Conservation (phyloP, 1,140 invertebrate genomes). For the Daktulosphaira vitifoliae region DNA sequence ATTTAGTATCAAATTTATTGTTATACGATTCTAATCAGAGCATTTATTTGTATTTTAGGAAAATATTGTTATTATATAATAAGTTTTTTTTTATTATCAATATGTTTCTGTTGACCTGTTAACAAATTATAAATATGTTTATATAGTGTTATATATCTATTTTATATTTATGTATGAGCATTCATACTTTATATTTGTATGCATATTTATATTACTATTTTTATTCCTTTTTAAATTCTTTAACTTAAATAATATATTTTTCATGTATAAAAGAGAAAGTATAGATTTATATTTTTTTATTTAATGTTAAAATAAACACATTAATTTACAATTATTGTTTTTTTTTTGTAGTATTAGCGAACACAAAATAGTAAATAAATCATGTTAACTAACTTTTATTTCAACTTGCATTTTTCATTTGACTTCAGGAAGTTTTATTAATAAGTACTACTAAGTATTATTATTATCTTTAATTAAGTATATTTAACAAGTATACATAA, state of each 20-base stretch:
- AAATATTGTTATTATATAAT: conserved; percentile 16
- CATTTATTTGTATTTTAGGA: conserved; percentile 13
- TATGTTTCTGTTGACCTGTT: background rate
- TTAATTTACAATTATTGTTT: no score
- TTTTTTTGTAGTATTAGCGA: no score
- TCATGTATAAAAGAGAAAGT: no score
- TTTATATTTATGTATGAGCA: background rate
- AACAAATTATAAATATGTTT: conserved; percentile 25
- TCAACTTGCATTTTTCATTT: no score
- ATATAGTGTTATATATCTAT: conserved; percentile 21
- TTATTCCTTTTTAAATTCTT: conserved; percentile 11
- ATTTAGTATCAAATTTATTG: conserved; percentile 21
- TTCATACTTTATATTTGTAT: background rate
- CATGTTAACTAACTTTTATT: no score
- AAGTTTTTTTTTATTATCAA: conserved; percentile 10
- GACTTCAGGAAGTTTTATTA: no score
- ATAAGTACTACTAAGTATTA: no score
- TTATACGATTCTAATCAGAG: conserved; percentile 20
- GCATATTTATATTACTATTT: background rate
- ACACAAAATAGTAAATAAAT: no score
- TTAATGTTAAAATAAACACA: no score
- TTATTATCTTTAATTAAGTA: no score
- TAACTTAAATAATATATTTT: conserved; percentile 1
- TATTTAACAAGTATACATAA: no score
- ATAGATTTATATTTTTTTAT: no score